Conservation (phyloP, 2,113 vertebrate genomes). For the Peromyscus leucopus region DNA sequence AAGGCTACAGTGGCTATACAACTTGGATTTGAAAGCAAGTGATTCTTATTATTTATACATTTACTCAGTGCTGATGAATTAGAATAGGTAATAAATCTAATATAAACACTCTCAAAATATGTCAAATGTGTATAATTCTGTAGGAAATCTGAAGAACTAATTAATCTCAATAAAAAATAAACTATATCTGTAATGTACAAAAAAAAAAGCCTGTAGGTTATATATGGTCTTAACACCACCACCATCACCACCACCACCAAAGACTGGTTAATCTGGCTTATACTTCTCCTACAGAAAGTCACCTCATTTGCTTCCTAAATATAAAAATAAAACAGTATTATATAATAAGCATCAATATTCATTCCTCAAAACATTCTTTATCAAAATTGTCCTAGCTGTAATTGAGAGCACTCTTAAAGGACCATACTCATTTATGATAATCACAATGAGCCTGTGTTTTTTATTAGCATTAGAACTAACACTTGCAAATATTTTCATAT, state of each 20-base stretch:
- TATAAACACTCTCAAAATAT: constrained; percentile 55
- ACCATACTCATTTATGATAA: background rate
- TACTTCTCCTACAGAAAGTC: constrained; percentile 23
- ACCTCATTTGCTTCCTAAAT: constrained; percentile 48
- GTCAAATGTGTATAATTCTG: background rate
- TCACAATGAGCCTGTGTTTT: background rate
- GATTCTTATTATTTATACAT: constrained; percentile 51
- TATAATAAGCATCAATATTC: constrained; percentile 34
- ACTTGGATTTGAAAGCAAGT: constrained; percentile 26
- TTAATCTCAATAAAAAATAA: constrained; percentile 50
- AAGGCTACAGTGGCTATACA: background rate
- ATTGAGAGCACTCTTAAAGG: background rate
- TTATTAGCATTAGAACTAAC: constrained; percentile 40
- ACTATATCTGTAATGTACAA: background rate
- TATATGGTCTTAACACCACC: background rate
- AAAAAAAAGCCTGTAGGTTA: constrained; percentile 19
- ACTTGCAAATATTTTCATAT: constrained; percentile 43
- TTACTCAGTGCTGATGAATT: constrained; percentile 32
- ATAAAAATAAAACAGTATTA: constrained; percentile 50
- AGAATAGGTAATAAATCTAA: background rate
- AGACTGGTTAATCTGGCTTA: constrained; percentile 23
- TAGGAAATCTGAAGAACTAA: constrained; percentile 38
- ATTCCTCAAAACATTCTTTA: constrained; percentile 9
- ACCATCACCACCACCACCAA: background rate
- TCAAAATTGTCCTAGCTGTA: background rate